Evolutionary conservation across 2,888 invertebrate species (phyloP).

Genomic region (Geotrupes spiniger): DNA sequence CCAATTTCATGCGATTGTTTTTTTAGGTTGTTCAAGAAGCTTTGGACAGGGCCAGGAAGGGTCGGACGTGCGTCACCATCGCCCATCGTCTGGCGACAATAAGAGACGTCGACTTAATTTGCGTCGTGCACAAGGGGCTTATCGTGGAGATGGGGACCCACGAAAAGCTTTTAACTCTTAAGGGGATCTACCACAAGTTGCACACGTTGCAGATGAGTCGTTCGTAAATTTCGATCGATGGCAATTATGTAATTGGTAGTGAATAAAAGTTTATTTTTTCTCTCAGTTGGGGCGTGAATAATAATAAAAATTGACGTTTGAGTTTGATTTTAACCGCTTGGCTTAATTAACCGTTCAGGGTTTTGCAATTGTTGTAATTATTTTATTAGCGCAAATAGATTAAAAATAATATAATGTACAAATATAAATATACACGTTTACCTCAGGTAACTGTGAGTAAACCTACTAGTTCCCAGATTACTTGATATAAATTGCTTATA

Average conservation of each 20-base stretch:
- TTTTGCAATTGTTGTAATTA: too few species aligned
- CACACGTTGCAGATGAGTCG: conserved; percentile 46
- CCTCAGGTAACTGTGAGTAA: too few species aligned
- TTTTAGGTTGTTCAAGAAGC: conserved; percentile 80
- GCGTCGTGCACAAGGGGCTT: conserved; percentile 67
- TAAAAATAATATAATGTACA: too few species aligned
- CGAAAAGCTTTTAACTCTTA: conserved; percentile 59
- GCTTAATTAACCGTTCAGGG: too few species aligned
- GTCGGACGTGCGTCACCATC: conserved; percentile 81
- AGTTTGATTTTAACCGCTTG: too few species aligned
- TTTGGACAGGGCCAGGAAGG: conserved; percentile 74
- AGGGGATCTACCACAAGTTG: conserved; percentile 63
- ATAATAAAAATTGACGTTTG: too few species aligned
- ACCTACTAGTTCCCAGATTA: too few species aligned
- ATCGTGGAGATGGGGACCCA: conserved; percentile 73
- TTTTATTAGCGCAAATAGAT: too few species aligned
- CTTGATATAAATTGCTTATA: too few species aligned
- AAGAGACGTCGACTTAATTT: conserved; percentile 75
- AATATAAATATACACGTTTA: too few species aligned
- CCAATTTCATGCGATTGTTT: background rate
- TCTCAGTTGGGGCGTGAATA: background rate
- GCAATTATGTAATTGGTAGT: conserved; percentile 6
- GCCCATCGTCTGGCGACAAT: conserved; percentile 84
- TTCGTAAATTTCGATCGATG: background rate
- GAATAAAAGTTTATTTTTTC: background rate